A percentile compares a stretch with the other conserved stretches of the same genome.
phyloP scores from a whole-genome alignment of 2,797 vertebrate species.

The Betta splendens region DNA sequence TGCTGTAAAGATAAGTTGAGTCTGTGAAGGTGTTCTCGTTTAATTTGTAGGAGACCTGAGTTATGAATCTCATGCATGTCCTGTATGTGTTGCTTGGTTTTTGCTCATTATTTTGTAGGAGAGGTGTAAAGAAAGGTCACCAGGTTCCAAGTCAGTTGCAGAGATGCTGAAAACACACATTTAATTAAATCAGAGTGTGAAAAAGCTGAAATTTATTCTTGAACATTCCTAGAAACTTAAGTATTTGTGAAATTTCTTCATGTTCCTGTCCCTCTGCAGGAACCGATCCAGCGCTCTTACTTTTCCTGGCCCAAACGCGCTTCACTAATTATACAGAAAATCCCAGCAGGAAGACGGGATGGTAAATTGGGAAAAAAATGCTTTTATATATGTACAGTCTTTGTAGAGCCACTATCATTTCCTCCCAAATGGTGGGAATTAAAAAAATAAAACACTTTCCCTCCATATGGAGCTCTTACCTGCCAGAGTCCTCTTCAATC shows the following conservation, averaged over 20 bases:
- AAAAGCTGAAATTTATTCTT: constrained; percentile 23
- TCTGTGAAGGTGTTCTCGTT: constrained; percentile 7
- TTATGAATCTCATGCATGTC: not conserved
- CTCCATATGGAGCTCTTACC: constrained; percentile 76
- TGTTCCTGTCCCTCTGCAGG: constrained; percentile 13
- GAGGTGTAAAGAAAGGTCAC: not conserved
- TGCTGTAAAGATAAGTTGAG: constrained; percentile 6
- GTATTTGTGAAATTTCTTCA: constrained; percentile 21
- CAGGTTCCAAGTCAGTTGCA: not conserved
- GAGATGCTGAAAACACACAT: not conserved
- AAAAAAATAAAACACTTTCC: not conserved
- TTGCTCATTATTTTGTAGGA: not conserved
- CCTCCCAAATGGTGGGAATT: constrained; percentile 17
- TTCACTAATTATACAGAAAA: constrained; percentile 40
- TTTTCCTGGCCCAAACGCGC: constrained; percentile 12
- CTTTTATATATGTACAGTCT: constrained; percentile 4
- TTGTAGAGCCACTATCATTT: constrained; percentile 16
- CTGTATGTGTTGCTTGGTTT: not conserved
- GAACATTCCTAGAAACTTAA: constrained; percentile 33
- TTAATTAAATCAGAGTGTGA: constrained; percentile 5
- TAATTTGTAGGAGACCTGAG: not conserved
- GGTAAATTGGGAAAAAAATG: constrained; percentile 13
- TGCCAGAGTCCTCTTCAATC: constrained; percentile 91
- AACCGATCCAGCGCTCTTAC: constrained; percentile 31
- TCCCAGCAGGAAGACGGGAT: constrained; percentile 33